These are phyloP conservation scores for Myrmophylax atrothorax DNA, from an alignment of 2,113 vertebrate genomes.

Conservation along the genomic window DNA sequence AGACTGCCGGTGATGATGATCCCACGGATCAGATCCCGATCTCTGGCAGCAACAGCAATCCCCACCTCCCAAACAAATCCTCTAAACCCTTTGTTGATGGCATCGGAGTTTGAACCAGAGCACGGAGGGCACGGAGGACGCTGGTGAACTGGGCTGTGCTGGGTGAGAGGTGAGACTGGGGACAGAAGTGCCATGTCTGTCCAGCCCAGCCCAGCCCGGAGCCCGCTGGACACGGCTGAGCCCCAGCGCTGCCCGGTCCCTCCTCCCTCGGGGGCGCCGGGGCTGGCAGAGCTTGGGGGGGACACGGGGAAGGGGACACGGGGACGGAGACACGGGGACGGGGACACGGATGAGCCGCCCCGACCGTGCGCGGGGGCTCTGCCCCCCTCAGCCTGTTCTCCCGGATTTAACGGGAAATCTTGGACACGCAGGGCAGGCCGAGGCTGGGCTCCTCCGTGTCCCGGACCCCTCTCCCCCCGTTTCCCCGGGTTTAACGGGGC, in stretches of 20 bases:
- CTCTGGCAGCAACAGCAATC: neutral
- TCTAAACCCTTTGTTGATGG: neutral
- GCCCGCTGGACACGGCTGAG: rapidly evolving
- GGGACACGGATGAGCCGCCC: neutral
- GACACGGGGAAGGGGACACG: neutral
- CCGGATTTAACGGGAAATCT: neutral
- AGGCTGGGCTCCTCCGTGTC: neutral
- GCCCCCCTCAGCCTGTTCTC: neutral
- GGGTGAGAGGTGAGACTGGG: neutral
- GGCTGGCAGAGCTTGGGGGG: neutral
- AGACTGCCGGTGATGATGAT: neutral
- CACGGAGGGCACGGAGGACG: neutral
- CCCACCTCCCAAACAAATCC: neutral
- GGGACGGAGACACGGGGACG: neutral
- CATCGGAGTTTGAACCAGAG: neutral
- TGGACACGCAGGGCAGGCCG: neutral
- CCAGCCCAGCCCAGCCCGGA: neutral
- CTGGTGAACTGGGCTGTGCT: neutral
- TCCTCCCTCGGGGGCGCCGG: too few relatives aligned
- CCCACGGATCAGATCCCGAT: neutral
- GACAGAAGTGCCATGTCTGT: neutral
- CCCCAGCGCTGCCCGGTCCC: too few relatives aligned
- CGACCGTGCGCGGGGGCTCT: rapidly evolving
- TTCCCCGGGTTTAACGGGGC: neutral
- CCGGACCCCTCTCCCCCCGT: neutral